Conservation (phyloP, 2,797 vertebrate genomes). For the Darevskia nairensis region DNA sequence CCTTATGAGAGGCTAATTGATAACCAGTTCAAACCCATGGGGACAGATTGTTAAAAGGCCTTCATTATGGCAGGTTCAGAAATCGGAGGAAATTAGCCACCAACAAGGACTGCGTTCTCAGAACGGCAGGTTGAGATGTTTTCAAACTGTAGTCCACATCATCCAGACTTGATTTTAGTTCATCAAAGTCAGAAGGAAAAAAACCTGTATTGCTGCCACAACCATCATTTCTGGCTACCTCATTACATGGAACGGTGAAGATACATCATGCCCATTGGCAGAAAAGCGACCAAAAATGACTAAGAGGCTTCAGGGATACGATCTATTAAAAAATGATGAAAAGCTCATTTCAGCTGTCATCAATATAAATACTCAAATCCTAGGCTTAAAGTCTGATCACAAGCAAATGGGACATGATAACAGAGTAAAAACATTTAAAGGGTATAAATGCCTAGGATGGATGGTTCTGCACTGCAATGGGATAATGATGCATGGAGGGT, state of each 20-base stretch:
- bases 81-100: constrained; percentile 1
- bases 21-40: neutral
- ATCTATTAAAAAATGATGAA: neutral
- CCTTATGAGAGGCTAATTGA: constrained; percentile 18
- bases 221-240: neutral
- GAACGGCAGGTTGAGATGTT: neutral
- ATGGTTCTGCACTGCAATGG: neutral
- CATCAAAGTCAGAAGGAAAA: neutral
- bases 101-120: neutral
- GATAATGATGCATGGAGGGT: neutral
- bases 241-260: neutral
- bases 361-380: neutral
- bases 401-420: neutral
- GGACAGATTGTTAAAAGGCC: neutral
- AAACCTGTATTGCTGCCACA: neutral
- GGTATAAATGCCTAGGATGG: neutral
- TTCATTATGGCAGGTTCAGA: neutral
- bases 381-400: neutral
- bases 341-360: constrained; percentile 3
- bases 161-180: neutral
- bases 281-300: neutral
- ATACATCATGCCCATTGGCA: neutral
- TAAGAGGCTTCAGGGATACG: neutral
- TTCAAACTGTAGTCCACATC: neutral
- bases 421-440: neutral